These are phyloP conservation scores for Myoxocephalus aenaeus DNA, from an alignment of 2,797 vertebrate species.

Conservation along the genomic window DNA sequence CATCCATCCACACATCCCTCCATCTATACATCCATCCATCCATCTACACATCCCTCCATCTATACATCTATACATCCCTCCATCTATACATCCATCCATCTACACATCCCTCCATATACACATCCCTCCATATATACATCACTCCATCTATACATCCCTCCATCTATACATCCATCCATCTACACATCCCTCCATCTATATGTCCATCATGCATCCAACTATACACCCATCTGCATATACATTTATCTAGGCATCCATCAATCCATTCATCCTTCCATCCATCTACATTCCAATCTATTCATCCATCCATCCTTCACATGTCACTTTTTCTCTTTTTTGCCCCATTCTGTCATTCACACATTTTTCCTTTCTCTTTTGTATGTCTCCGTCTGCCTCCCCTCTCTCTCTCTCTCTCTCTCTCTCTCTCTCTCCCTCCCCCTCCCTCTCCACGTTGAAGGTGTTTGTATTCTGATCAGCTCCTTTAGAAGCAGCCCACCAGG, in stretches of 20 bases:
- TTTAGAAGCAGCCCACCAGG: constrained; percentile 38
- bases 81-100: no score
- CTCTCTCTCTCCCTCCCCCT: neutral
- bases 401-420: no score
- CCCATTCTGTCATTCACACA: neutral
- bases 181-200: no score
- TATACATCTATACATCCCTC: neutral
- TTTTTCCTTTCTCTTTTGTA: neutral
- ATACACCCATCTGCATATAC: neutral
- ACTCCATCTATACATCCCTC: no score
- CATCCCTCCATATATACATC: no score
- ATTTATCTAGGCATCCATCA: neutral
- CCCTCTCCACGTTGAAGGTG: neutral
- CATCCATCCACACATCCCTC: no score
- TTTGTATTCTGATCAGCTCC: constrained; percentile 58
- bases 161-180: no score
- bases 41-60: no score
- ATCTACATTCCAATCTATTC: no score
- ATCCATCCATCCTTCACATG: no score
- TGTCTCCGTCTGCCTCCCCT: neutral
- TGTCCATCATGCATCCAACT: neutral
- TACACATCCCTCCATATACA: no score
- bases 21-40: no score
- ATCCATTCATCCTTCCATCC: neutral
- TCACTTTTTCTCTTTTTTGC: neutral